These are phyloP conservation scores for Stichopus horrens DNA, from an alignment of 53 echinoderm and acorn worm species.

Conservation along the genomic window DNA sequence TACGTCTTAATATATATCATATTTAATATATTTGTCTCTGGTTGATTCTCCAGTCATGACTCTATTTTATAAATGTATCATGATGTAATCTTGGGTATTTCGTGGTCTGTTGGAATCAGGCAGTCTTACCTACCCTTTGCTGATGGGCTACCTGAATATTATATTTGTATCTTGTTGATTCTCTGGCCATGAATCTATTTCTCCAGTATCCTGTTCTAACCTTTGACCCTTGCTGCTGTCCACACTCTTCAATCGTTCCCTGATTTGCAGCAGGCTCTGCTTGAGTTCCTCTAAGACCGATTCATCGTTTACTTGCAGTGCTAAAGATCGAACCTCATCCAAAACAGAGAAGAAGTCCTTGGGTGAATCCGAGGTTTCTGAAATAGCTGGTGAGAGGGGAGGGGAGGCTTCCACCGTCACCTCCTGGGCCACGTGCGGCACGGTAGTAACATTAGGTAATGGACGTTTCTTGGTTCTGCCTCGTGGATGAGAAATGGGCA, in stretches of 20 bases:
- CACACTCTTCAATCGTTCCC: slow-evolving; percentile 23
- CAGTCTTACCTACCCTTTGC: not conserved
- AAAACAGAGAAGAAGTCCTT: slow-evolving; percentile 11
- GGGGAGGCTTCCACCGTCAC: slow-evolving; percentile 36
- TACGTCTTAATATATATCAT: too few species aligned
- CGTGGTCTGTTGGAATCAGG: too few species aligned
- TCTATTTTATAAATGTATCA: not conserved
- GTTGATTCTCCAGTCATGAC: not conserved
- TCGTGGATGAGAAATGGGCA: slow-evolving; percentile 5
- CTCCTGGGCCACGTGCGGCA: slow-evolving; percentile 33
- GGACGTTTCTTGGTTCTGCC: not conserved
- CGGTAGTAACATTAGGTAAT: slow-evolving; percentile 18
- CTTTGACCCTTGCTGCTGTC: not conserved
- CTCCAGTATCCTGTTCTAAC: slow-evolving; percentile 4
- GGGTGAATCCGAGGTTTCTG: slow-evolving; percentile 4
- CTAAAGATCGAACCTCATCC: slow-evolving; percentile 14
- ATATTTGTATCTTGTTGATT: not conserved
- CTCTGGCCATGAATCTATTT: slow-evolving; percentile 17
- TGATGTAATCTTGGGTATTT: not conserved
- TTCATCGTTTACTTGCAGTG: slow-evolving; percentile 4
- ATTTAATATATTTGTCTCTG: not conserved
- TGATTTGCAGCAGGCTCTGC: slow-evolving; percentile 2
- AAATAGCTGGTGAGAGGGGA: not conserved
- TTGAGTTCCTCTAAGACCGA: not conserved
- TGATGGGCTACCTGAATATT: not conserved